A percentile compares a stretch with the other conserved stretches of the same genome.
Evolutionary conservation across 2,888 invertebrate species (phyloP).

Genomic region (Euplexia lucipara): DNA sequence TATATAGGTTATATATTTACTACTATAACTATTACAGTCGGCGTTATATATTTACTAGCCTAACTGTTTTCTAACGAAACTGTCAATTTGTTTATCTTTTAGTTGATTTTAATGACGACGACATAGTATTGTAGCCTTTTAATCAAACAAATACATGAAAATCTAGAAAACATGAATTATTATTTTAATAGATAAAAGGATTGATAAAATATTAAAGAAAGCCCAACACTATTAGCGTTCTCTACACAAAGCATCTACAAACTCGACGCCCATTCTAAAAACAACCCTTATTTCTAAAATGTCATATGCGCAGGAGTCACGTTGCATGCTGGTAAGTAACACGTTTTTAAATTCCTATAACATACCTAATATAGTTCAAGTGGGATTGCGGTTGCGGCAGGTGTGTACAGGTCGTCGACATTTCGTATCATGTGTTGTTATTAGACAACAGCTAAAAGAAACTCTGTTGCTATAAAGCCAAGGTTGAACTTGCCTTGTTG

Average conservation of each 20-base stretch:
- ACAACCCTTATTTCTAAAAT: slow-evolving; percentile 40
- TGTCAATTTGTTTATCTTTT: background rate
- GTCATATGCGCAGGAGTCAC: slow-evolving; percentile 50
- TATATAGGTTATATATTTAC: too few species aligned
- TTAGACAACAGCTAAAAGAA: slow-evolving; percentile 34
- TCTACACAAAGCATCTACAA: background rate
- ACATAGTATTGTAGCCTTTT: fast-evolving
- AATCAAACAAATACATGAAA: fast-evolving
- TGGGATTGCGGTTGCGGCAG: slow-evolving; percentile 80
- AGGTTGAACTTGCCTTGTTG: slow-evolving; percentile 40
- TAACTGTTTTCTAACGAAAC: background rate
- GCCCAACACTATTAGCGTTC: background rate
- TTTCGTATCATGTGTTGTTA: slow-evolving; percentile 69
- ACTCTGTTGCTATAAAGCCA: slow-evolving; percentile 26
- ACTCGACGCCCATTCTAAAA: background rate
- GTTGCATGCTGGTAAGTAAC: slow-evolving; percentile 57
- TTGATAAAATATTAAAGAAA: too few species aligned
- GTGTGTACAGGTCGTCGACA: slow-evolving; percentile 84
- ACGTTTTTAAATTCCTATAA: slow-evolving; percentile 69
- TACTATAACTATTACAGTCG: slow-evolving; percentile 7
- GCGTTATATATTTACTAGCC: background rate
- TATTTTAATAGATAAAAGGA: too few species aligned
- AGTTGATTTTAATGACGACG: background rate
- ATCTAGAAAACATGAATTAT: too few species aligned
- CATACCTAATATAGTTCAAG: slow-evolving; percentile 74